Conservation (phyloP, 1,140 invertebrate species). For the Neotoxoptera formosana region DNA sequence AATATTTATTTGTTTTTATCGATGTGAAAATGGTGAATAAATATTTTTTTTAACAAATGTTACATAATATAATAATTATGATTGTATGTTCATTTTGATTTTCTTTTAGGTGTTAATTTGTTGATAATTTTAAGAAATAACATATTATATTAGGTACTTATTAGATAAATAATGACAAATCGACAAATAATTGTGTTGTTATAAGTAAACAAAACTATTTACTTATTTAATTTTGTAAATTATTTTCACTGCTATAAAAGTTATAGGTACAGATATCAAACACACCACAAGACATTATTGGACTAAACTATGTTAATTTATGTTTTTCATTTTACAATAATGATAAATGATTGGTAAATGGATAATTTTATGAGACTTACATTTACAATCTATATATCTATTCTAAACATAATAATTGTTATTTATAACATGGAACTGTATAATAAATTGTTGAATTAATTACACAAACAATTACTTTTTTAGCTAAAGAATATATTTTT, state of each 20-base stretch:
- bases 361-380: background rate
- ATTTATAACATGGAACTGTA: too few relatives aligned
- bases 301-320: background rate
- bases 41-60: background rate
- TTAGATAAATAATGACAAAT: too few relatives aligned
- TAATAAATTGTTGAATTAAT: background rate
- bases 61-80: background rate
- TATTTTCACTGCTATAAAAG: background rate
- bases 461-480: background rate
- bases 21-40: background rate
- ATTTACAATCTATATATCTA: background rate
- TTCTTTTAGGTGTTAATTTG: background rate
- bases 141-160: too few relatives aligned
- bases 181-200: background rate
- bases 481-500: background rate
- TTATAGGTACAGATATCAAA: background rate
- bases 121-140: background rate
- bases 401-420: background rate
- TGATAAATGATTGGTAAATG: background rate
- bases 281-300: background rate
- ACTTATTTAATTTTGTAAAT: background rate
- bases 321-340: background rate
- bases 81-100: background rate
- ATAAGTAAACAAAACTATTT: background rate
- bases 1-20: background rate